Evolutionary conservation across 2,888 invertebrate species (phyloP).

Genomic region (Pyralis farinalis): DNA sequence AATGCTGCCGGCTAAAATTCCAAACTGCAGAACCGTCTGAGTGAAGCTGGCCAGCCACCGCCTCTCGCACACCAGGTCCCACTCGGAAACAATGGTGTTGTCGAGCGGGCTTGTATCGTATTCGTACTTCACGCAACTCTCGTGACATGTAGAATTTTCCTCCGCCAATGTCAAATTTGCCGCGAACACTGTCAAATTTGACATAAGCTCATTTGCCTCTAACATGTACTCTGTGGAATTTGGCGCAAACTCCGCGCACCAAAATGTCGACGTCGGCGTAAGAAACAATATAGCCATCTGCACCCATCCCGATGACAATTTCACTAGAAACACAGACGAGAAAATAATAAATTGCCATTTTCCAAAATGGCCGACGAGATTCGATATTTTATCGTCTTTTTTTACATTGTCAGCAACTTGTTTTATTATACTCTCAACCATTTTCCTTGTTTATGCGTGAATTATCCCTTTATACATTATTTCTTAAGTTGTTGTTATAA

Average conservation of each 20-base stretch:
- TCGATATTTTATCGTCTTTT: constrained; percentile 55
- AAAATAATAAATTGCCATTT: constrained; percentile 86
- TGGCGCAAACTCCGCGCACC: constrained; percentile 59
- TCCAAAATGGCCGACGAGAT: constrained; percentile 76
- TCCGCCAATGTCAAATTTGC: constrained; percentile 37
- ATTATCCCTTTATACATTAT: no score
- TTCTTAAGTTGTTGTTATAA: no score
- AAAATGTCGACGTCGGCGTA: constrained; percentile 82
- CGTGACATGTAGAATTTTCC: constrained; percentile 70
- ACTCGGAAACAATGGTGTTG: constrained; percentile 87
- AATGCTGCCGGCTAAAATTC: constrained; percentile 86
- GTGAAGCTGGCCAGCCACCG: constrained; percentile 85
- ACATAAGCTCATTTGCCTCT: constrained; percentile 37
- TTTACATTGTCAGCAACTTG: constrained; percentile 22
- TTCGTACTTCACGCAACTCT: constrained; percentile 73
- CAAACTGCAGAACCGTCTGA: constrained; percentile 87
- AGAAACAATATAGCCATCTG: constrained; percentile 88
- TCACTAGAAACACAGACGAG: constrained; percentile 83
- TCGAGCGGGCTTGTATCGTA: constrained; percentile 84
- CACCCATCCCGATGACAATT: constrained; percentile 89
- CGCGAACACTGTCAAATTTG: constrained; percentile 34
- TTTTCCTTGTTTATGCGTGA: constrained; percentile 23
- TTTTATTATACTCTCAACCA: constrained; percentile 40
- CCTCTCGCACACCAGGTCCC: constrained; percentile 86
- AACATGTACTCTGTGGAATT: constrained; percentile 39